Evolutionary conservation across 2,797 vertebrate species (phyloP).

Genomic region (Chelonia mydas): DNA sequence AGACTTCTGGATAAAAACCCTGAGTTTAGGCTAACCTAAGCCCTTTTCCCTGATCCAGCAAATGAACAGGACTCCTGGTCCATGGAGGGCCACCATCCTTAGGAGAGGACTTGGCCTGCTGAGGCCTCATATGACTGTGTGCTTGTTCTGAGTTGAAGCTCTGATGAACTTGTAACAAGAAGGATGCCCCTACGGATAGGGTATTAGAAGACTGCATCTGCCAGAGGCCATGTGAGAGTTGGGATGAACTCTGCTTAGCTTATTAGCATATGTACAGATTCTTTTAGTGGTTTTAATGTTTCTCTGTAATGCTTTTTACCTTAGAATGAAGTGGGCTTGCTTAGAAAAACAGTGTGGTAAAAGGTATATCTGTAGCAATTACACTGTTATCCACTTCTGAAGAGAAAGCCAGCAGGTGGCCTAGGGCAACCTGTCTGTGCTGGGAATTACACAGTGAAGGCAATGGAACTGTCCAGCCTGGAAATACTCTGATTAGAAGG

Average conservation of each 20-base stretch:
- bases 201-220: neutral
- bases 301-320: neutral
- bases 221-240: neutral
- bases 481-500: neutral
- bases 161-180: neutral
- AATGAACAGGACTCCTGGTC: neutral
- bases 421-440: neutral
- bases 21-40: neutral
- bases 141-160: neutral
- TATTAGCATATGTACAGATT: neutral
- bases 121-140: neutral
- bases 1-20: neutral
- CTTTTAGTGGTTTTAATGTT: neutral
- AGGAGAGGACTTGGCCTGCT: neutral
- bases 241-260: neutral
- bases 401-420: neutral
- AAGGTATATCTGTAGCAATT: neutral
- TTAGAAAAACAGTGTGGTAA: neutral
- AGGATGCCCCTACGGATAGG: neutral
- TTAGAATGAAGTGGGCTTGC: neutral
- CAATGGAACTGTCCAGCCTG: neutral
- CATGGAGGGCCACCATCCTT: neutral
- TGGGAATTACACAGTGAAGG: neutral
- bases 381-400: neutral
- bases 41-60: neutral